phyloP scores from a whole-genome alignment of 2,113 vertebrate species.

The Eleginops maclovinus region DNA sequence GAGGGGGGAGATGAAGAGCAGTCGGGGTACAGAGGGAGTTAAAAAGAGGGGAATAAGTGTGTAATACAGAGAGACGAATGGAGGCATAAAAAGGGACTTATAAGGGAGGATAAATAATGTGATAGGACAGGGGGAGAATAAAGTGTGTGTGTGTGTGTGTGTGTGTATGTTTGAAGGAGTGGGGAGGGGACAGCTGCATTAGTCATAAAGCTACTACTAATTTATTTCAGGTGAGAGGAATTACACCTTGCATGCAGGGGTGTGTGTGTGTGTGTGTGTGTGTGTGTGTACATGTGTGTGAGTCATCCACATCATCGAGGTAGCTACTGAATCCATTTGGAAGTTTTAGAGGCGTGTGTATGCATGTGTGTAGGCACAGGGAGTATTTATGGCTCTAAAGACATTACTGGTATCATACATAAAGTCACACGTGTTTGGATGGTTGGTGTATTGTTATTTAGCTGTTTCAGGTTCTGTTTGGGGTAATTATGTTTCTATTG shows the following conservation, averaged over 20 bases:
- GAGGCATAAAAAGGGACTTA: conserved; percentile 34
- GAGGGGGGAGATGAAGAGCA: conserved; percentile 14
- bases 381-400: conserved; percentile 49
- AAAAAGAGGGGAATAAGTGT: conserved; percentile 7
- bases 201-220: conserved; percentile 62
- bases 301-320: conserved; percentile 31
- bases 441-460: not conserved
- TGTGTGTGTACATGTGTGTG: not conserved
- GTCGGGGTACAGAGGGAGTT: conserved; percentile 1
- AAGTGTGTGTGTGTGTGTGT: conserved; percentile 40
- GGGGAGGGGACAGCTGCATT: conserved; percentile 54
- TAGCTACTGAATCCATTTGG: conserved; percentile 53
- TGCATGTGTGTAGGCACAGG: conserved; percentile 25
- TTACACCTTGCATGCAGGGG: not conserved
- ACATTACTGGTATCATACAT: conserved; percentile 18
- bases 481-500: not conserved
- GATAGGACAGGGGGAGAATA: conserved; percentile 18
- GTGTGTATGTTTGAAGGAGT: conserved; percentile 7
- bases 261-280: not conserved
- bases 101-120: conserved; percentile 57
- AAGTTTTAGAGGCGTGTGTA: conserved; percentile 25
- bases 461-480: not conserved
- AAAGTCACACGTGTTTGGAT: not conserved
- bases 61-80: conserved; percentile 55
- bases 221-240: conserved; percentile 50